Percentiles rank a stretch among this genome's conserved stretches.
Conservation (phyloP, 2,797 vertebrate species). For the Hephaestus fuliginosus region DNA sequence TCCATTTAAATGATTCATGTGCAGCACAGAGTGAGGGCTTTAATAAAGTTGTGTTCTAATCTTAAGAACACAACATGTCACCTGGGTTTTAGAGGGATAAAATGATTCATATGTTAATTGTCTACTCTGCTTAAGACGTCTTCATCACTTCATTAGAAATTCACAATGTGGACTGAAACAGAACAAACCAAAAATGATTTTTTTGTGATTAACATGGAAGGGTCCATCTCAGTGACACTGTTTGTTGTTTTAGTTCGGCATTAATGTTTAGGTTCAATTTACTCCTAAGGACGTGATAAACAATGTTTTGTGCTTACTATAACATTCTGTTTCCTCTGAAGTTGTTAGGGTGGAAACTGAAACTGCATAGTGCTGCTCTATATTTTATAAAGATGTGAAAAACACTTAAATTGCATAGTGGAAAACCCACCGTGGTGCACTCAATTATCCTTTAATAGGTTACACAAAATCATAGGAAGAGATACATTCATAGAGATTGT, state of each 20-base stretch:
- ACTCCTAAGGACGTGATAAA: conserved; percentile 27
- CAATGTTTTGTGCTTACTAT: conserved; percentile 20
- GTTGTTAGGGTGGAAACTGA: conserved; percentile 8
- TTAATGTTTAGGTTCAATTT: conserved; percentile 27
- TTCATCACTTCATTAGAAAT: conserved; percentile 34
- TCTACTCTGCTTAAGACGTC: conserved; percentile 15
- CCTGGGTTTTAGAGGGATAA: conserved; percentile 30
- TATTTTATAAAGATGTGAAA: conserved; percentile 10
- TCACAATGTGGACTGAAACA: conserved; percentile 20
- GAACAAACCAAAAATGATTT: conserved; percentile 1
- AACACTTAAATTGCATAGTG: neutral
- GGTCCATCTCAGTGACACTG: conserved; percentile 7
- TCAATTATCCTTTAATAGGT: neutral
- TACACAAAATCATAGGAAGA: neutral
- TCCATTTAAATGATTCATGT: conserved; percentile 67
- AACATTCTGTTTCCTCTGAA: conserved; percentile 9
- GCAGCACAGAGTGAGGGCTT: conserved; percentile 38
- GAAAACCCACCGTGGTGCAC: neutral
- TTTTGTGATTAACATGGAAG: conserved; percentile 19
- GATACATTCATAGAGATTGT: neutral
- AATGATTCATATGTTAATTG: conserved; percentile 53
- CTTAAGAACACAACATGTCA: conserved; percentile 44
- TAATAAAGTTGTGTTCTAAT: conserved; percentile 51
- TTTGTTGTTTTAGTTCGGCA: conserved; percentile 32
- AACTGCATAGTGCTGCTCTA: conserved; percentile 3